A percentile compares a stretch with the other conserved stretches of the same genome.
Conservation (phyloP, 2,113 vertebrate species). For the Candoia aspera region DNA sequence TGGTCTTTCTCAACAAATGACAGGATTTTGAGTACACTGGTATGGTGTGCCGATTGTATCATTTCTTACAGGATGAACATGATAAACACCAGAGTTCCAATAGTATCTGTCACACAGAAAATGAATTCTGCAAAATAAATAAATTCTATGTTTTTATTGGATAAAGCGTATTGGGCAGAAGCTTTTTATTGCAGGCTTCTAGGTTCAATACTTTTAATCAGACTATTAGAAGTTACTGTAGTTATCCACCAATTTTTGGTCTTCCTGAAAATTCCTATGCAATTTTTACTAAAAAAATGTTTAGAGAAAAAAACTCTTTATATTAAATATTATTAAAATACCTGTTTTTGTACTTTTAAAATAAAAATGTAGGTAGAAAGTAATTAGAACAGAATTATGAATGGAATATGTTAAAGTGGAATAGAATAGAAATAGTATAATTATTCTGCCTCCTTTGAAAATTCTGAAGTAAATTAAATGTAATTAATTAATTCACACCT, state of each 20-base stretch:
- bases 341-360: background rate
- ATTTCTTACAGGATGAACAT: background rate
- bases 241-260: background rate
- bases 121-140: background rate
- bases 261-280: background rate
- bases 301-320: background rate
- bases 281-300: background rate
- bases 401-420: background rate
- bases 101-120: background rate
- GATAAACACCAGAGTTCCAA: background rate
- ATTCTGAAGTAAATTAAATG: background rate
- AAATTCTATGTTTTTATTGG: background rate
- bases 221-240: background rate
- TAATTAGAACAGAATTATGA: background rate
- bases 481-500: background rate
- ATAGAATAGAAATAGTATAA: background rate
- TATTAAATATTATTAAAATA: background rate
- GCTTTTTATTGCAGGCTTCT: background rate
- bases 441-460: background rate
- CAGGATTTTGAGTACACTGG: background rate
- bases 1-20: background rate
- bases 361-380: background rate
- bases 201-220: background rate
- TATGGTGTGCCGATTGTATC: background rate
- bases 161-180: background rate